Percentiles rank a stretch among this genome's conserved stretches.
Evolutionary conservation across 1,140 invertebrate genomes (phyloP).

Genomic region (Popillia japonica): DNA sequence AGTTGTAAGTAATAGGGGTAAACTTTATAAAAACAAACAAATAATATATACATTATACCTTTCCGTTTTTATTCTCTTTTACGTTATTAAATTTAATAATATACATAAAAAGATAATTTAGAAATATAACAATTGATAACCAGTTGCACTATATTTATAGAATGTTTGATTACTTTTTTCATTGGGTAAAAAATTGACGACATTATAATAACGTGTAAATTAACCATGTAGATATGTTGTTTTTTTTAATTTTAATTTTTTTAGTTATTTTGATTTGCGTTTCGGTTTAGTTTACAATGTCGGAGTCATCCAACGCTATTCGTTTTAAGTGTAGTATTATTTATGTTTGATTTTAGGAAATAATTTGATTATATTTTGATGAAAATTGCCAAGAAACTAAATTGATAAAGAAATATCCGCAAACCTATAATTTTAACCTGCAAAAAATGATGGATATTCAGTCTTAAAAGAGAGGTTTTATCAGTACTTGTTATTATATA

Average conservation of each 20-base stretch:
- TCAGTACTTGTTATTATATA: too few species aligned
- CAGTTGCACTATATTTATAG: not conserved
- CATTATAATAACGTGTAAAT: constrained; percentile 2
- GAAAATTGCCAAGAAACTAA: not conserved
- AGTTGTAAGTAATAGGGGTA: not conserved
- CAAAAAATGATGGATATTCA: too few species aligned
- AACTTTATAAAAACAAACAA: constrained; percentile 19
- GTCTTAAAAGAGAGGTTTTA: too few species aligned
- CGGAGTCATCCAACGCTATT: not conserved
- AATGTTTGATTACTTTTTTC: not conserved
- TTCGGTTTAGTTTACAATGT: constrained; percentile 5
- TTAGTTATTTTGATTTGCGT: not conserved
- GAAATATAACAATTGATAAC: not conserved
- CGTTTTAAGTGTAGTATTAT: not conserved
- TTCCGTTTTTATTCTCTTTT: not conserved
- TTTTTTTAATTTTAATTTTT: constrained; percentile 12
- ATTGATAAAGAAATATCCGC: too few species aligned
- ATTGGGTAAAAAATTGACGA: constrained; percentile 15
- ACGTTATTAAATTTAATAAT: not conserved
- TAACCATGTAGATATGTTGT: constrained; percentile 5
- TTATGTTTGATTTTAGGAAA: not conserved
- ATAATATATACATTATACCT: constrained; percentile 8
- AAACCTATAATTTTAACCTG: too few species aligned
- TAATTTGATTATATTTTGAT: constrained; percentile 27
- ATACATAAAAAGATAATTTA: not conserved